Evolutionary conservation across 2,797 vertebrate species (phyloP).

Genomic region (Enteromius treurensis): DNA sequence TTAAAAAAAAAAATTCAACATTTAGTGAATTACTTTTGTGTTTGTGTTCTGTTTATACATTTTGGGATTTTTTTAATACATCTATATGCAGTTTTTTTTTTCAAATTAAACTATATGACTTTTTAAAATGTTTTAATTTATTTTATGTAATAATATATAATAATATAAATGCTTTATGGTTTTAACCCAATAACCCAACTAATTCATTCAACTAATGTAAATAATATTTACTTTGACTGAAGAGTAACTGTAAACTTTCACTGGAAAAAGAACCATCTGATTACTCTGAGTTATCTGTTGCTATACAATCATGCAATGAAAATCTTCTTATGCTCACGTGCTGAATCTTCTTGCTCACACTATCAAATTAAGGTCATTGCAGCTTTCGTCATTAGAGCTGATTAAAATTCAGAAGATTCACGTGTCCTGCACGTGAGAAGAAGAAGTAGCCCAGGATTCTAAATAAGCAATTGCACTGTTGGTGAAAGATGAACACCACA

Average conservation of each 20-base stretch:
- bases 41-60: neutral
- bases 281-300: neutral
- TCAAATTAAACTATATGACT: neutral
- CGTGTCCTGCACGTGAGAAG: conserved; percentile 30
- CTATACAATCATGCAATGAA: neutral
- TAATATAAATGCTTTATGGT: neutral
- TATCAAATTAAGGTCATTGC: conserved; percentile 16
- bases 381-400: conserved; percentile 13
- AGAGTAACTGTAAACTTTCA: neutral
- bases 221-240: neutral
- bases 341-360: conserved; percentile 6
- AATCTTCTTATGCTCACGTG: conserved; percentile 30
- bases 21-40: neutral
- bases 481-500: conserved; percentile 7
- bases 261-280: neutral
- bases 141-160: neutral
- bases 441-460: neutral
- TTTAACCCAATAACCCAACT: neutral
- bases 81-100: neutral
- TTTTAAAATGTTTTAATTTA: neutral
- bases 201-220: neutral
- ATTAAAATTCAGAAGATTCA: conserved; percentile 33
- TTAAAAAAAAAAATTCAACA: neutral
- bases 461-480: neutral
- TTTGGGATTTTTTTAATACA: neutral